phyloP scores from a whole-genome alignment of 1,140 invertebrate genomes.

The Melanaphis sacchari region DNA sequence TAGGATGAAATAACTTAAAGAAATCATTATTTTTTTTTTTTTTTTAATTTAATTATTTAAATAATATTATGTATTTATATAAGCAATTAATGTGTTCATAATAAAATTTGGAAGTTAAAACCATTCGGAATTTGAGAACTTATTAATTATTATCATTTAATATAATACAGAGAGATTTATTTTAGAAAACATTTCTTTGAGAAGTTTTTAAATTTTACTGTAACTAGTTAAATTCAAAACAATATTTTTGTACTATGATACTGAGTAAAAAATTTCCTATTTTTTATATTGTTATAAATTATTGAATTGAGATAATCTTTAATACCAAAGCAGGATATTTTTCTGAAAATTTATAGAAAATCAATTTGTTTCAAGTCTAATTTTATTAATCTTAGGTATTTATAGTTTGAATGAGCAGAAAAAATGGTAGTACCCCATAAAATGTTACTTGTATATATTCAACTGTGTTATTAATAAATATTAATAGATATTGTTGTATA shows the following conservation, averaged over 20 bases:
- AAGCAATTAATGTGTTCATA: not conserved
- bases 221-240: not conserved
- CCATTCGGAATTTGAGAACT: not conserved
- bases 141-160: not conserved
- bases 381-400: not conserved
- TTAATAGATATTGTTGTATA: not conserved
- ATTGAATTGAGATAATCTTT: not conserved
- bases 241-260: not conserved
- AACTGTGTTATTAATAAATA: not conserved
- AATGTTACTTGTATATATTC: not conserved
- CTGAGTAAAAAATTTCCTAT: too few relatives aligned
- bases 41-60: not conserved
- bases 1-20: not conserved
- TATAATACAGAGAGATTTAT: not conserved
- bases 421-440: not conserved
- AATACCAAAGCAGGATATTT: not conserved
- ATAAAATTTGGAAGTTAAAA: not conserved
- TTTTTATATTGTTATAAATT: too few relatives aligned
- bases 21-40: not conserved
- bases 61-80: not conserved
- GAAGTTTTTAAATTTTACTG: not conserved
- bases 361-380: not conserved
- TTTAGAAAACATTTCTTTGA: not conserved
- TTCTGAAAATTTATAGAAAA: not conserved
- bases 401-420: not conserved